Conservation (phyloP, 2,113 vertebrate genomes). For the Theristicus caerulescens region DNA sequence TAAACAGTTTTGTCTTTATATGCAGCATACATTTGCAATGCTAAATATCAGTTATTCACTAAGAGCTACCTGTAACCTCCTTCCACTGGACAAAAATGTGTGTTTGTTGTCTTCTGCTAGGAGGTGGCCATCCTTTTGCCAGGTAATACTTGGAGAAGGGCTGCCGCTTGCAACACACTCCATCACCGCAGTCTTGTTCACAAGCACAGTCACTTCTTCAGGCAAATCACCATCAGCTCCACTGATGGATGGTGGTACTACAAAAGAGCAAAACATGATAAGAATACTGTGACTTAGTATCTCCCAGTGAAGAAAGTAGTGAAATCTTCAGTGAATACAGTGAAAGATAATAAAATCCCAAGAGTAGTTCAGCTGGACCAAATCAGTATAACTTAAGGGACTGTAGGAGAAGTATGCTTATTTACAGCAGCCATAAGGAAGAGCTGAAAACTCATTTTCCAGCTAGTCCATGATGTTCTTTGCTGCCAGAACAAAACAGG, state of each 20-base stretch:
- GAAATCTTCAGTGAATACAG: background rate
- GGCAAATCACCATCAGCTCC: slow-evolving; percentile 76
- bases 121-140: slow-evolving; percentile 86
- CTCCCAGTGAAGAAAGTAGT: background rate
- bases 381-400: background rate
- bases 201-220: slow-evolving; percentile 85
- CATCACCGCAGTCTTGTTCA: slow-evolving; percentile 76
- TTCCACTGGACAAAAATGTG: slow-evolving; percentile 78
- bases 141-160: slow-evolving; percentile 84
- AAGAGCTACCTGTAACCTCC: slow-evolving; percentile 83
- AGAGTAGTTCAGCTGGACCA: background rate
- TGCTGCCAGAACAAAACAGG: background rate
- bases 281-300: background rate
- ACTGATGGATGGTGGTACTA: slow-evolving; percentile 88
- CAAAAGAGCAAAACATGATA: background rate
- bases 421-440: background rate
- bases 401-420: background rate
- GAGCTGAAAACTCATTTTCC: background rate
- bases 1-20: background rate
- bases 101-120: slow-evolving; percentile 72
- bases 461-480: background rate
- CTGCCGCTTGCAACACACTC: slow-evolving; percentile 85
- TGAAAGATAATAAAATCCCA: background rate
- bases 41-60: background rate
- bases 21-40: background rate